Conservation (phyloP, 2,797 vertebrate genomes). For the Clarias fuscus region DNA sequence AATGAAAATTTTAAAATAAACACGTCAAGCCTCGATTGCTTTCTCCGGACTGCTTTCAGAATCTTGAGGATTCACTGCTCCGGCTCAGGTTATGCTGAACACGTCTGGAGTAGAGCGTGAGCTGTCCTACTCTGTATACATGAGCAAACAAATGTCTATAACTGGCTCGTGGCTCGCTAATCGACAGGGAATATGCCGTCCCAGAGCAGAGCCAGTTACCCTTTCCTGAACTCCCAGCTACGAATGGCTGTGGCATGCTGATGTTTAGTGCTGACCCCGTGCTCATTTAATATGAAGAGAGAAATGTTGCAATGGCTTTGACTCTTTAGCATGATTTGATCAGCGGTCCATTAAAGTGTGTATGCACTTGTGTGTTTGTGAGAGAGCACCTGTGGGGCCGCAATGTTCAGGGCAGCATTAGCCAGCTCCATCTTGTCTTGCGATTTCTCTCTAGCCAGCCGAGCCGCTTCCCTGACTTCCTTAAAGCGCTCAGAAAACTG, state of each 20-base stretch:
- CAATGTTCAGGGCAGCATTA: slow-evolving; percentile 84
- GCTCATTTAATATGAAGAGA: neutral
- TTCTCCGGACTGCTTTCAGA: neutral
- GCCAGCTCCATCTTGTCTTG: slow-evolving; percentile 93
- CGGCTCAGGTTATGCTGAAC: neutral
- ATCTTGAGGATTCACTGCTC: neutral
- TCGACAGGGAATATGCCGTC: neutral
- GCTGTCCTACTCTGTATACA: neutral
- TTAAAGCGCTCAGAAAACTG: slow-evolving; percentile 97
- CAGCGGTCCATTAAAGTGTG: neutral
- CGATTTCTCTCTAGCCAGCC: slow-evolving; percentile 91
- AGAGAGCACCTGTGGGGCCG: slow-evolving; percentile 85
- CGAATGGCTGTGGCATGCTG: neutral
- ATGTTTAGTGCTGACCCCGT: neutral
- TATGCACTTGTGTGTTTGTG: neutral
- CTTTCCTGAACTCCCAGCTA: neutral
- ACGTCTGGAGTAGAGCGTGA: neutral
- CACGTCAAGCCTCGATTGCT: no score
- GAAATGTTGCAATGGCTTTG: neutral
- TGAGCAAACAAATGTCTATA: neutral
- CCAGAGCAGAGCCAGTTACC: neutral
- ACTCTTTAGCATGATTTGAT: neutral
- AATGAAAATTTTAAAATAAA: neutral
- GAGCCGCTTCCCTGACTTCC: slow-evolving; percentile 91
- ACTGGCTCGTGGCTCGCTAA: neutral